A percentile compares a stretch with the other conserved stretches of the same genome.
Conservation (phyloP, 2,113 vertebrate species). For the Oostethus manadensis region DNA sequence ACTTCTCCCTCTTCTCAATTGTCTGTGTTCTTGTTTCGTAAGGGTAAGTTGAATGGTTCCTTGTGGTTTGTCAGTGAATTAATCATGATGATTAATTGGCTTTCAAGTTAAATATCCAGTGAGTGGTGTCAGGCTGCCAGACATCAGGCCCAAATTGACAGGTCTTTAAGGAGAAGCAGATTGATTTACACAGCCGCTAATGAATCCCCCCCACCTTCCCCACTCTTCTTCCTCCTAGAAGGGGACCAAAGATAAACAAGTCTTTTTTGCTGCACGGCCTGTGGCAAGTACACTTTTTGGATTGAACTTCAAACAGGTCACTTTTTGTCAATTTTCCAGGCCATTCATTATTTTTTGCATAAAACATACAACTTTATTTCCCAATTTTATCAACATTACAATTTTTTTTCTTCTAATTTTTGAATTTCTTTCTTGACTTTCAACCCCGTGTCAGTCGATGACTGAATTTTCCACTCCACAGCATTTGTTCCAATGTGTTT, state of each 20-base stretch:
- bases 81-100: conserved; percentile 80
- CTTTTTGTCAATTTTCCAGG: conserved; percentile 4
- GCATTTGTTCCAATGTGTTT: no score
- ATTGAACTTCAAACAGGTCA: conserved; percentile 35
- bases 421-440: no score
- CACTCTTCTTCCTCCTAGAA: conserved; percentile 42
- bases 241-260: conserved; percentile 71
- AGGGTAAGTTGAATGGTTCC: conserved; percentile 70
- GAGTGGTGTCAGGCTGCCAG: conserved; percentile 74
- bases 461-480: no score
- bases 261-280: conserved; percentile 47
- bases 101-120: conserved; percentile 77
- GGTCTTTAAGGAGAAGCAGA: conserved; percentile 76
- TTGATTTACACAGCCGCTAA: conserved; percentile 77
- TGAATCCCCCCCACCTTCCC: conserved; percentile 58
- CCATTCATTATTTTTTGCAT: neutral
- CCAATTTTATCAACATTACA: no score
- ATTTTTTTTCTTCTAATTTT: no score
- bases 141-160: conserved; percentile 73
- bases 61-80: conserved; percentile 75
- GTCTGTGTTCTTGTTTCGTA: conserved; percentile 36
- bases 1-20: conserved; percentile 28
- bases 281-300: conserved; percentile 18
- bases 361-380: no score
- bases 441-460: no score